A percentile compares a stretch with the other conserved stretches of the same genome.
Evolutionary conservation across 2,888 invertebrate species (phyloP).

Genomic region (Nemapogon koenigi): DNA sequence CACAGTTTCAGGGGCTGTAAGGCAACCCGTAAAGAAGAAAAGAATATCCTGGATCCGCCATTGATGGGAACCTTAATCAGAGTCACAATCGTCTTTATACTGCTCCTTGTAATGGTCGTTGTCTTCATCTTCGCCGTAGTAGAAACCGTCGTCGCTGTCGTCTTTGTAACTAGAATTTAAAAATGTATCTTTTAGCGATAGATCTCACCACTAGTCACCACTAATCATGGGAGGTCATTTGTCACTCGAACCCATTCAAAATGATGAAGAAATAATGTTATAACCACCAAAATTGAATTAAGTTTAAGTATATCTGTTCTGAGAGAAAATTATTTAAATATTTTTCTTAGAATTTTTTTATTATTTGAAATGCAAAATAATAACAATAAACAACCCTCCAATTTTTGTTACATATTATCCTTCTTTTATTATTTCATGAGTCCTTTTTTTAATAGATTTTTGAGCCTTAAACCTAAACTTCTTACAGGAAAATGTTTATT

Average conservation of each 20-base stretch:
- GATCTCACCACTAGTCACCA: too few relatives aligned
- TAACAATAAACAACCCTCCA: too few relatives aligned
- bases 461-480: too few relatives aligned
- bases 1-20: not conserved
- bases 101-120: constrained; percentile 37
- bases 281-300: not conserved
- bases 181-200: too few relatives aligned
- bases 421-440: too few relatives aligned
- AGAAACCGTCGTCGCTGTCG: constrained; percentile 51
- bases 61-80: constrained; percentile 26
- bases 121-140: constrained; percentile 50
- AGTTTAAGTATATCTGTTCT: not conserved
- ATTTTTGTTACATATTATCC: too few relatives aligned
- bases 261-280: not conserved
- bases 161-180: constrained; percentile 24
- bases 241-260: too few relatives aligned
- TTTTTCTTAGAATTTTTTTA: too few relatives aligned
- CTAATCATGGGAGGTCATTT: too few relatives aligned
- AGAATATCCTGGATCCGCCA: not conserved
- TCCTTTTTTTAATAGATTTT: too few relatives aligned
- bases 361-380: too few relatives aligned
- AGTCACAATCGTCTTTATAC: constrained; percentile 25
- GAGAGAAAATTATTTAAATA: not conserved
- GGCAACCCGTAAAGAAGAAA: not conserved
- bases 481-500: too few relatives aligned